Percentiles rank a stretch among this genome's conserved stretches.
phyloP scores from a whole-genome alignment of 2,113 vertebrate genomes.

The Myocastor coypus region DNA sequence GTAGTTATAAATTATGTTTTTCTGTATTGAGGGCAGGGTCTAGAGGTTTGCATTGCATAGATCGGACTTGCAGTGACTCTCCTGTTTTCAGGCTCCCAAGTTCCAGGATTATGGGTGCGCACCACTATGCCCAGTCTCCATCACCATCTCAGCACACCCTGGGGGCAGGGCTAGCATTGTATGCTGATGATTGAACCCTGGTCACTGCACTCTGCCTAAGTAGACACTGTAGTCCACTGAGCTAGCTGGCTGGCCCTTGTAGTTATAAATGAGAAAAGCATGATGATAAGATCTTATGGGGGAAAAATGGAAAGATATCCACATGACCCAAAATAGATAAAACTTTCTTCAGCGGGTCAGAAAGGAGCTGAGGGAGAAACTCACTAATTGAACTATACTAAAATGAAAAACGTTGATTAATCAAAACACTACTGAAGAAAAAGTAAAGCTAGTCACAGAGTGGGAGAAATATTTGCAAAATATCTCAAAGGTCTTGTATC shows the following conservation, averaged over 20 bases:
- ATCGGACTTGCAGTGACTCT: too few relatives aligned
- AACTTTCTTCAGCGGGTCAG: constrained; percentile 40
- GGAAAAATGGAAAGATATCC: background rate
- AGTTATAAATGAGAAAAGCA: constrained; percentile 36
- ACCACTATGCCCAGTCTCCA: too few relatives aligned
- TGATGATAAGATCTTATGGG: background rate
- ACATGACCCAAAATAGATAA: background rate
- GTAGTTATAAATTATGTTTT: background rate
- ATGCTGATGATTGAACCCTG: too few relatives aligned
- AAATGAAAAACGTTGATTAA: constrained; percentile 47
- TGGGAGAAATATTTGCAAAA: constrained; percentile 43
- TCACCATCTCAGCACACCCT: too few relatives aligned
- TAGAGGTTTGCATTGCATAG: too few relatives aligned
- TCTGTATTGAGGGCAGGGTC: too few relatives aligned
- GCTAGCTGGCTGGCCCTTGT: background rate
- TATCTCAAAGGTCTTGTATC: background rate
- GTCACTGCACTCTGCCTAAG: too few relatives aligned
- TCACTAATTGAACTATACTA: background rate
- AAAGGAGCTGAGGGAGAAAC: background rate
- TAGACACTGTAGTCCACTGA: too few relatives aligned
- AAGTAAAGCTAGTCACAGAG: background rate
- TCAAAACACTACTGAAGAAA: constrained; percentile 15
- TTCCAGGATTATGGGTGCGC: too few relatives aligned
- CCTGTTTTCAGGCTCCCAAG: too few relatives aligned
- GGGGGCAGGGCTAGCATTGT: too few relatives aligned